Base-by-base conservation (phyloP, 2,888 invertebrate species). In the Copidosoma aretas region DNA sequence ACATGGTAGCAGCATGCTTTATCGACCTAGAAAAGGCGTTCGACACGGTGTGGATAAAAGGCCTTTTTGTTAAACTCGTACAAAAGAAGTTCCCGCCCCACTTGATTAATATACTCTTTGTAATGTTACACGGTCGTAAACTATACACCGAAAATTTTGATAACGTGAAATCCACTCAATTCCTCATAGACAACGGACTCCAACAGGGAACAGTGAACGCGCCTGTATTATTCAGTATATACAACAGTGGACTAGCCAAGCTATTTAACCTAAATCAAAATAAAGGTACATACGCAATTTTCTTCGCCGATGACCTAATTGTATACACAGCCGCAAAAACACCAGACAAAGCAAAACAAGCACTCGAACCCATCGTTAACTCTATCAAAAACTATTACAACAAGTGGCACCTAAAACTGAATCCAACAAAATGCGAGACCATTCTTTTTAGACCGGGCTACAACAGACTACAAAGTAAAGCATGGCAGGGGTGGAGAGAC, bases 201-300 rank as follows among this genome's bases (percentile, higher is more conserved):
- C 73, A 71, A 19, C 73, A 75, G 39, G 73, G 73, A 2, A 73
- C 71, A 0, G 72, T 76, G 0, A 73, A 64, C 2, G 70, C 74
- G 0, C 74, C 75, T 1, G 12, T 68, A 0, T 17, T 74, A 0
- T 75, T 73, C 43, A 74, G 72, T 22, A 72, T 75, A 1, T 73
- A 59, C 25, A 73, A 62, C 1, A 32, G 49, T 15, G 32, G 32
- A 8, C 8, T 3, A 32, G 3, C 32, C 3, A 32, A 8, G 32
- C 32, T 32, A 32, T 32, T 32, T 32, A 8, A 32, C 8, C 8
- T 8, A 32, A 32, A 75, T 1, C 19, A 32, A 0, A 51, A 49
- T 1, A 62, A 62, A 1, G 17, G 24, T 0, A 54, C 64, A 0
- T 57, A 64, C 24, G 51, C 69, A 0, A 60, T 68, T 3, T 73